phyloP scores from a whole-genome alignment of 2,113 vertebrate genomes.

The Saccopteryx bilineata region DNA sequence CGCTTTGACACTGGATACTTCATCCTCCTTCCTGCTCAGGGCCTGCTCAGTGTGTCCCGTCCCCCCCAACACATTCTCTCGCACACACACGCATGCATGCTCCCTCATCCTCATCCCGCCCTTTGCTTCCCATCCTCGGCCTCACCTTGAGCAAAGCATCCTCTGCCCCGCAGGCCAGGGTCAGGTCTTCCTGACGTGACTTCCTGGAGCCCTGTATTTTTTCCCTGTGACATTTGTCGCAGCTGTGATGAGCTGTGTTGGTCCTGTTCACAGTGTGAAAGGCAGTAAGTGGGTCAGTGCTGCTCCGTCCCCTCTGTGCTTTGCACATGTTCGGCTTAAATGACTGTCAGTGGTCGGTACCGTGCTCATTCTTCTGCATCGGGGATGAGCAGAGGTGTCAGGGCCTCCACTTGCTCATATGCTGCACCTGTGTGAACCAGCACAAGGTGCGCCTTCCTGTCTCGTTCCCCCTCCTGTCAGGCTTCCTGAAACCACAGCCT shows the following conservation, averaged over 20 bases:
- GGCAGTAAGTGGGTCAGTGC: neutral
- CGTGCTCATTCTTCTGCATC: neutral
- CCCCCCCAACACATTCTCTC: neutral
- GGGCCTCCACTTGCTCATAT: neutral
- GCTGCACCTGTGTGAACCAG: neutral
- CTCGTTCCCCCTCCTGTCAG: rapidly evolving
- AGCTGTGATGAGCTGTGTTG: neutral
- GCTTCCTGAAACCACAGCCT: neutral
- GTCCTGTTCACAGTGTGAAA: neutral
- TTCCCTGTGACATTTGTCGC: neutral
- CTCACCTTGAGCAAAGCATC: neutral
- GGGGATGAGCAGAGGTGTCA: no score
- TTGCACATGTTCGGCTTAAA: neutral
- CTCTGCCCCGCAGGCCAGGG: neutral
- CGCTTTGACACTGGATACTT: neutral
- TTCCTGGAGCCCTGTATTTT: rapidly evolving
- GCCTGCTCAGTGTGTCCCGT: no score
- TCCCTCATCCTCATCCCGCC: no score
- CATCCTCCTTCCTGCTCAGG: neutral
- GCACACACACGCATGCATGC: rapidly evolving
- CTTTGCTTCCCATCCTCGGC: neutral
- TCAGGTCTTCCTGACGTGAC: neutral
- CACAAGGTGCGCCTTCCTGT: neutral
- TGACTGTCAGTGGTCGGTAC: neutral
- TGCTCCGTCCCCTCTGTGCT: neutral